Evolutionary conservation across 2,888 invertebrate genomes (phyloP).

Genomic region (Leptogaster cylindrica): DNA sequence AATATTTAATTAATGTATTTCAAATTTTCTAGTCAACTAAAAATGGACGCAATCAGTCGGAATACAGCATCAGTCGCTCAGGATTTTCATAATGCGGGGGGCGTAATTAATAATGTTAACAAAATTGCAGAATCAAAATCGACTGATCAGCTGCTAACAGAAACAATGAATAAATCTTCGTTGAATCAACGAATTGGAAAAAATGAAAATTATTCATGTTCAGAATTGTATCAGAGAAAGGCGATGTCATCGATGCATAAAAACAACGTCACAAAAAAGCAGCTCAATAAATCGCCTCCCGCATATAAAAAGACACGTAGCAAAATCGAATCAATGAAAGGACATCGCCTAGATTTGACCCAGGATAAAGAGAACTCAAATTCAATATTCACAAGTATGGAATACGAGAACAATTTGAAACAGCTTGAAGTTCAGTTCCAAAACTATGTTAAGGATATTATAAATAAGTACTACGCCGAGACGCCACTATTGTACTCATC

Average conservation of each 20-base stretch:
- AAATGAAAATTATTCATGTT: conserved; percentile 44
- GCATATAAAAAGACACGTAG: conserved; percentile 58
- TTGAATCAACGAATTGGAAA: conserved; percentile 44
- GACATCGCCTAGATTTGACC: conserved; percentile 51
- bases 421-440: conserved; percentile 61
- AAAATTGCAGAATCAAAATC: conserved; percentile 46
- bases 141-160: conserved; percentile 47
- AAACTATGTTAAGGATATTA: conserved; percentile 61
- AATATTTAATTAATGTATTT: too few species aligned
- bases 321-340: conserved; percentile 49
- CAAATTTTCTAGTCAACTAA: conserved; percentile 56
- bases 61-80: conserved; percentile 64
- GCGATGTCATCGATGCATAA: conserved; percentile 55
- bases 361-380: conserved; percentile 52
- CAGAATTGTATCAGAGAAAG: conserved; percentile 53
- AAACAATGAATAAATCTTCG: conserved; percentile 51
- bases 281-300: conserved; percentile 63
- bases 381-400: conserved; percentile 59
- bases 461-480: conserved; percentile 61
- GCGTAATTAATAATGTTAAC: conserved; percentile 60
- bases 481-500: conserved; percentile 56
- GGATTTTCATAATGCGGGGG: conserved; percentile 73
- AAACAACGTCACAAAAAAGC: conserved; percentile 54
- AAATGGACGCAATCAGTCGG: conserved; percentile 63
- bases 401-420: conserved; percentile 59